Base-by-base conservation (phyloP, 37 sponge, comb jelly and placozoan genomes). In the Hexactinellida sp. region DNA sequence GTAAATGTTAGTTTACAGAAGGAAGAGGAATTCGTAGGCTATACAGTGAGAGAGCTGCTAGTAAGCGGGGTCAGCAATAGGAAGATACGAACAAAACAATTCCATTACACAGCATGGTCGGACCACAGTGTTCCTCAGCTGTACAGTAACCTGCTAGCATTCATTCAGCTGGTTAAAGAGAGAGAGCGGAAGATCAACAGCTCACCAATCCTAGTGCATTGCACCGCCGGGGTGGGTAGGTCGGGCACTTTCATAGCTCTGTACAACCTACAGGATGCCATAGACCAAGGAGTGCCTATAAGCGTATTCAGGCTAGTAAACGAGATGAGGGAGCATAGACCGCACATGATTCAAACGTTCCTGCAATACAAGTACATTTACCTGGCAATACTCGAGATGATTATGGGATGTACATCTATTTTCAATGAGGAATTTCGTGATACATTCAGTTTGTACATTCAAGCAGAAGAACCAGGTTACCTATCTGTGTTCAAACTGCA, bases 381-480 rank as follows among this genome's bases (percentile, higher is more conserved):
- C 76, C 30, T 63, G 25, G 76, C 76, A 7, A 63, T n/a, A n/a
- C 76, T 63, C 3, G 76, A 63, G 30, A 63, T 63, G 3, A 63
- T 63, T 21, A 63, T 63, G 76, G 76, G 76, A 3, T 63, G 28
- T 63, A 63, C 76, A 7, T 63, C 76, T 7, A 63, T 63, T 63
- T 3, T n/a, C 34, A 28, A 23, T 63, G 76, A 63, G 76, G 21
- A 63, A 21, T 63, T 32, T n/a, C 25, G 76, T 32, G 76, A 63
- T 23, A 63, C 76, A n/a, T 63, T 32, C 30, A 63, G 76, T 25
- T 7, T 63, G 28, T 63, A 63, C 34, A 21, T 63, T 3, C 76
- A 63, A 63, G 76, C 76, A 63, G 76, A 63, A 63, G 32, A 63
- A 23, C 76, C 76, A 32, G 76, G 76, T 23, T 63, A 63, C 76